phyloP scores from a whole-genome alignment of 2,888 invertebrate species.

The Harpalus rufipes region DNA sequence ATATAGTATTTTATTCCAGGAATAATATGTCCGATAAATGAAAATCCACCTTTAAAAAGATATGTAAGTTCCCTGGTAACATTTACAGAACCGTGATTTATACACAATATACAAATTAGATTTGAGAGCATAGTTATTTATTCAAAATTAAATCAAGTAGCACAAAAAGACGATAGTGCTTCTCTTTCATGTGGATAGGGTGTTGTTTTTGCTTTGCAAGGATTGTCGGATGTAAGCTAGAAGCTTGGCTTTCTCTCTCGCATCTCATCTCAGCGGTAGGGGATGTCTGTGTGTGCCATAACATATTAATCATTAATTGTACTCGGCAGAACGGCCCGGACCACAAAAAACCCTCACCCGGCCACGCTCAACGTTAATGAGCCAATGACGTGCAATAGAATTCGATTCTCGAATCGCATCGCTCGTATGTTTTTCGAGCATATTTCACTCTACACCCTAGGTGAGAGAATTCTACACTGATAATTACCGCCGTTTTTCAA shows the following conservation, averaged over 20 bases:
- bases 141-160: slow-evolving; percentile 34
- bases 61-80: too few relatives aligned
- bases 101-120: background rate
- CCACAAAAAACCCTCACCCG: slow-evolving; percentile 14
- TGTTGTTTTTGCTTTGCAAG: slow-evolving; percentile 38
- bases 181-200: slow-evolving; percentile 7
- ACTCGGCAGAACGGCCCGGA: slow-evolving; percentile 22
- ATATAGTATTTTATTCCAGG: too few relatives aligned
- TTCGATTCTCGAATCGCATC: slow-evolving; percentile 62
- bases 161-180: slow-evolving; percentile 21
- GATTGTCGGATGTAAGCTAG: slow-evolving; percentile 13
- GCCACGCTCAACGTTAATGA: slow-evolving; percentile 53
- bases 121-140: background rate
- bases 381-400: slow-evolving; percentile 65
- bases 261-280: slow-evolving; percentile 39
- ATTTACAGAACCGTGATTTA: too few relatives aligned
- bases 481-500: slow-evolving; percentile 61
- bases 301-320: slow-evolving; percentile 66
- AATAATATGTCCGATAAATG: too few relatives aligned
- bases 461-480: slow-evolving; percentile 37
- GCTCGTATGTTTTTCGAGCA: slow-evolving; percentile 48
- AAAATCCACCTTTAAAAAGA: too few relatives aligned
- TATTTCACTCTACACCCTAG: slow-evolving; percentile 60
- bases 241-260: background rate
- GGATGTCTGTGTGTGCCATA: slow-evolving; percentile 44